phyloP scores from a whole-genome alignment of 1,140 invertebrate species.

The Ceratosolen solmsi region DNA sequence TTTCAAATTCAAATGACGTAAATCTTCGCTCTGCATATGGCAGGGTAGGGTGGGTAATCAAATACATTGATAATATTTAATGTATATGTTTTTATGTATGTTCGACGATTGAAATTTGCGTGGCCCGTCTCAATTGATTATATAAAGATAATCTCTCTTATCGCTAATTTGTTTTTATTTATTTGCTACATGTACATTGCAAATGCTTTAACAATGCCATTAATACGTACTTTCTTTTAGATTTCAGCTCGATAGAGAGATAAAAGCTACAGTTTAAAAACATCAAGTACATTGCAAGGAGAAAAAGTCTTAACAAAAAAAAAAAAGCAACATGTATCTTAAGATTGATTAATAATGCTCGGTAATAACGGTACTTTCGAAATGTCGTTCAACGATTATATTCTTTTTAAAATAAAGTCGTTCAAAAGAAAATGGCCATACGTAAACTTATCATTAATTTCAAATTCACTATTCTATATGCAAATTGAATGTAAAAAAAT shows the following conservation, averaged over 20 bases:
- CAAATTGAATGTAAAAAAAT: not conserved
- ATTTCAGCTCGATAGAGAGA: not conserved
- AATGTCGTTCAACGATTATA: too few relatives aligned
- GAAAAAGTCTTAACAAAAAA: not conserved
- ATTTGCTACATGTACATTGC: too few relatives aligned
- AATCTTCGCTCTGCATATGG: not conserved
- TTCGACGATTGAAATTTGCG: not conserved
- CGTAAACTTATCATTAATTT: too few relatives aligned
- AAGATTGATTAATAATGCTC: too few relatives aligned
- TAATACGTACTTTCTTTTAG: not conserved
- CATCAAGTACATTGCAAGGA: too few relatives aligned
- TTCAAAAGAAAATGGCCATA: too few relatives aligned
- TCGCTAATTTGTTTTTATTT: too few relatives aligned
- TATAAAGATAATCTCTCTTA: not conserved
- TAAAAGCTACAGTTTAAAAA: too few relatives aligned
- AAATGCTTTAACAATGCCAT: not conserved
- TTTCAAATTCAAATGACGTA: slow-evolving; percentile 12
- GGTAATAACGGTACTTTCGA: too few relatives aligned
- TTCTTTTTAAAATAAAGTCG: too few relatives aligned
- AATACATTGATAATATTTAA: not conserved
- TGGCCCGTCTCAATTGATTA: not conserved
- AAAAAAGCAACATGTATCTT: too few relatives aligned
- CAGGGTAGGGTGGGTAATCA: not conserved
- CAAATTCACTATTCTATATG: not conserved
- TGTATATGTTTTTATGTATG: not conserved